Evolutionary conservation across 1,140 invertebrate genomes (phyloP), one percentile per base, ranked within the genome.

Genomic region (Apis dorsata): DNA sequence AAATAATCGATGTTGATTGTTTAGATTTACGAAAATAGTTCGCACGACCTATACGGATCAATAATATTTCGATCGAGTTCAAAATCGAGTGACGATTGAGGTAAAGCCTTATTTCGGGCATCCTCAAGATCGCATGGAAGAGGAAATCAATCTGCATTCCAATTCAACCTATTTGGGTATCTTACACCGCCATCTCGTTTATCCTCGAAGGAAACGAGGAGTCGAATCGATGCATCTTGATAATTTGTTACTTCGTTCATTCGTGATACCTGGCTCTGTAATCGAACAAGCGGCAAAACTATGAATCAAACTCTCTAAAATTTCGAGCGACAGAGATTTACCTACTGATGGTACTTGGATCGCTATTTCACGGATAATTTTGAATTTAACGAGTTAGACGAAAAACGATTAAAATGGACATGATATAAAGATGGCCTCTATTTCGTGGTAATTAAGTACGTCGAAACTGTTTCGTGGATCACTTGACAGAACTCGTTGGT

Each of bases 81-180:
- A 19, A 17, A 24, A 10, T 13, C 19, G 2, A 2, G n/a, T 17
- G 53, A n/a, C 21, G 69, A 71, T 55, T 51, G 13, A 71, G 51
- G 5, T n/a, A n/a, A 53, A 71, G 51, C 51, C 49, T 19, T 34
- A 28, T 72, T 28, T 57, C 49, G 70, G 34, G 19, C 15, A n/a
- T 12, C 8, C 0, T 4, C 53, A 34, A 72, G 70, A 51, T 57
- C 53, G 17, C 10, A 11, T 8, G 24, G 15, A 72, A 34, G 24
- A 72, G 53, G 70, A 59, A 72, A 53, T 72, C 70, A 17, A 57
- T 13, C n/a, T 51, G n/a, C 57, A 49, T 74, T 62, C 72, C 72
- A 19, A 0, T 34, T 13, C 9, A 5, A 0, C 11, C 21, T 75
- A 51, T 62, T 51, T 8, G 5, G 59, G 59, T 60, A 51, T 74